phyloP scores from a whole-genome alignment of 2,113 vertebrate genomes.

The Saccopteryx leptura region DNA sequence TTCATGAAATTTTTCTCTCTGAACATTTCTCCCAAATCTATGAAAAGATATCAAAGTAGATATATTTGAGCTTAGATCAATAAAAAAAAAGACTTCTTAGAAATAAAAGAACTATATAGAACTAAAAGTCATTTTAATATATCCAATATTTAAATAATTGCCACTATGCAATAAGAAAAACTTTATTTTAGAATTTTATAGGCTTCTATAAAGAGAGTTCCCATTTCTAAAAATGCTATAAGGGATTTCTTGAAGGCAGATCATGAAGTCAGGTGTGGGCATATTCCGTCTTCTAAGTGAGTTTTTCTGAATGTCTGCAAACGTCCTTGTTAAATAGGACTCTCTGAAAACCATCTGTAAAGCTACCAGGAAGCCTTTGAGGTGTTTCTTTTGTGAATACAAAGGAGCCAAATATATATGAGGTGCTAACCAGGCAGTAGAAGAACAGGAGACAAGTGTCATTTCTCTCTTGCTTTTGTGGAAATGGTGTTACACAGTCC shows the following conservation, averaged over 20 bases:
- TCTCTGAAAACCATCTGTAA: constrained; percentile 10
- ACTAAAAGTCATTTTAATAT: constrained; percentile 60
- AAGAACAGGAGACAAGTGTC: neutral
- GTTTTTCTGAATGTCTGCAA: constrained; percentile 45
- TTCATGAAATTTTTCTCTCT: neutral
- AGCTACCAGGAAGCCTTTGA: neutral
- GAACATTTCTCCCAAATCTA: constrained; percentile 21
- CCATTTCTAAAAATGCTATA: neutral
- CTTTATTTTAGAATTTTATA: constrained; percentile 35
- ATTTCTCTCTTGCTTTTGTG: constrained; percentile 51
- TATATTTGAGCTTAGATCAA: constrained; percentile 46
- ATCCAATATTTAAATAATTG: constrained; percentile 58
- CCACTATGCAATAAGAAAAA: constrained; percentile 31
- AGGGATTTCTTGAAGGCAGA: constrained; percentile 10
- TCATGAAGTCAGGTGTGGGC: neutral
- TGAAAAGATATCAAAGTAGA: constrained; percentile 40
- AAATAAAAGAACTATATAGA: constrained; percentile 50
- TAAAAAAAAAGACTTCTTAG: neutral
- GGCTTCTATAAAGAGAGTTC: neutral
- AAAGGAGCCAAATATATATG: neutral
- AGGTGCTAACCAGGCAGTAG: constrained; percentile 24
- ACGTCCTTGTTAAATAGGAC: neutral
- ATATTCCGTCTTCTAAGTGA: neutral
- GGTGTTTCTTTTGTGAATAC: constrained; percentile 6
- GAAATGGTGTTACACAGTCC: neutral